These are phyloP conservation scores for Myanophis thanlyinensis DNA, from an alignment of 2,113 vertebrate species.

Conservation along the genomic window DNA sequence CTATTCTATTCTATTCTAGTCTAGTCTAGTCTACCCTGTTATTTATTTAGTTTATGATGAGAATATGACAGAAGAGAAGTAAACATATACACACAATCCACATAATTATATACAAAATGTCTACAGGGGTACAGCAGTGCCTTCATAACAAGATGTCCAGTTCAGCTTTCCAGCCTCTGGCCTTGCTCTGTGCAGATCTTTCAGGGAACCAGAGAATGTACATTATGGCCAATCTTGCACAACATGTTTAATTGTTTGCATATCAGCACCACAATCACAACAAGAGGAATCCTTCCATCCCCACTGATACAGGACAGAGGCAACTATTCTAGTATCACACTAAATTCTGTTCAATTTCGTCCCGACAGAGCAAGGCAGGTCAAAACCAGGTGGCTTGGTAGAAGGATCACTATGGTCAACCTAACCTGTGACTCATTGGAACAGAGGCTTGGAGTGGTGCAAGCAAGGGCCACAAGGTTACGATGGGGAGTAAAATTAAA, in stretches of 20 bases:
- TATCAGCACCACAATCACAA: background rate
- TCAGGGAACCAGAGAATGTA: background rate
- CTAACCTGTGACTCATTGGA: background rate
- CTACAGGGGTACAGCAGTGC: background rate
- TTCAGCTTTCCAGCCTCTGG: background rate
- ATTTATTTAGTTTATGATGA: background rate
- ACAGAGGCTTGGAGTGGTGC: background rate
- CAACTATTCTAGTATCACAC: background rate
- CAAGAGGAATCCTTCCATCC: background rate
- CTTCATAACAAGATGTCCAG: background rate
- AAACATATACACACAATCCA: background rate
- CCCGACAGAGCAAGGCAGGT: background rate
- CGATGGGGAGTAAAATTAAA: accelerated
- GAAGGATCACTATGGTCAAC: background rate
- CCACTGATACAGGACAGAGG: too few relatives aligned
- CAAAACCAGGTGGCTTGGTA: background rate
- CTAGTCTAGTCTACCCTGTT: too few relatives aligned
- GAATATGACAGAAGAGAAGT: background rate
- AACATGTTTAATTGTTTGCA: background rate
- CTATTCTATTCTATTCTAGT: too few relatives aligned
- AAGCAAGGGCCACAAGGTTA: accelerated
- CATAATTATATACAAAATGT: background rate
- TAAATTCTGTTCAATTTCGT: background rate
- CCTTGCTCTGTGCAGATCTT: background rate
- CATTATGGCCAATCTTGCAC: background rate